These are phyloP conservation scores for Morone chrysops DNA, from an alignment of 2,113 vertebrate species.

Conservation along the genomic window DNA sequence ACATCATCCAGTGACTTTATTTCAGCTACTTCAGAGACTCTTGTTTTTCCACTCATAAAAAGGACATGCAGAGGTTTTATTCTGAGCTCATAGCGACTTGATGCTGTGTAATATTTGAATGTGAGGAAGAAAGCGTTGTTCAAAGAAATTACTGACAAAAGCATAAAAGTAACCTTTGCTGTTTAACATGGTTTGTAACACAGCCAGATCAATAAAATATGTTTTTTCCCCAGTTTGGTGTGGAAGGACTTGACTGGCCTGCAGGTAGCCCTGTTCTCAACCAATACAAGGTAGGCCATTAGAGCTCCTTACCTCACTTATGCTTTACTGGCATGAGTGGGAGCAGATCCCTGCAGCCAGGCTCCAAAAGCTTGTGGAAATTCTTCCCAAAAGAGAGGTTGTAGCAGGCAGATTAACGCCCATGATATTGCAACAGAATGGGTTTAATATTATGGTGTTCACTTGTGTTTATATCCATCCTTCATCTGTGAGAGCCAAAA, in stretches of 20 bases:
- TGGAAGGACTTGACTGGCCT: neutral
- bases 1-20: too few relatives aligned
- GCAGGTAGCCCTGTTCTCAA: neutral
- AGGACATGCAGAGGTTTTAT: too few relatives aligned
- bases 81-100: too few relatives aligned
- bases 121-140: too few relatives aligned
- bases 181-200: too few relatives aligned
- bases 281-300: slow-evolving; percentile 3
- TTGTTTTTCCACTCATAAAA: too few relatives aligned
- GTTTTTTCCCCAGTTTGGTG: neutral
- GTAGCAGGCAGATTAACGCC: too few relatives aligned
- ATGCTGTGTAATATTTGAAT: too few relatives aligned
- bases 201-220: neutral
- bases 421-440: too few relatives aligned
- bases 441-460: neutral
- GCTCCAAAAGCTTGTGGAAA: slow-evolving; percentile 23
- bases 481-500: neutral
- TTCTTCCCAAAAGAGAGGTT: slow-evolving; percentile 16
- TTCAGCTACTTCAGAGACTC: too few relatives aligned
- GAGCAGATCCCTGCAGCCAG: slow-evolving; percentile 28
- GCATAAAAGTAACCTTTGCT: too few relatives aligned
- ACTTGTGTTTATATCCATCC: neutral
- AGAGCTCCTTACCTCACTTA: slow-evolving; percentile 4
- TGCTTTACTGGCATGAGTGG: slow-evolving; percentile 22
- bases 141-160: too few relatives aligned